Base-by-base conservation (phyloP, 2,797 vertebrate species). In the Parauchenoglanis punctatus region DNA sequence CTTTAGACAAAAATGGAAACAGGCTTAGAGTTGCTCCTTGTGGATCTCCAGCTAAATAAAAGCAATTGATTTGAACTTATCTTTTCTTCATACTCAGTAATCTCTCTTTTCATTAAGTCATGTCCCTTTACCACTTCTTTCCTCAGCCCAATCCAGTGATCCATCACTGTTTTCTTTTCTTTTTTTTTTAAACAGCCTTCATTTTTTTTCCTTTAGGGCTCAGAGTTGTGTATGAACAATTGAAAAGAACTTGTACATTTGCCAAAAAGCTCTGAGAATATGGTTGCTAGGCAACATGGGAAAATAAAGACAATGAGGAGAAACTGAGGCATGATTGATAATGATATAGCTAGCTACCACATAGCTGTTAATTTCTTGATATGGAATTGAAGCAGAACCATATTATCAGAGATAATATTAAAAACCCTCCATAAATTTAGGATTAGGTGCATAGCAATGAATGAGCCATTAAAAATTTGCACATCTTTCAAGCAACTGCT, bases 31-130 rank as follows among this genome's bases (percentile, higher is more conserved):
- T 68, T 70, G 58, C 82, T 84, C 89, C 90, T 86, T 67, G 25
- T 52, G 86, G 88, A 89, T 54, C 78, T 40, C 65, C 35, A 40
- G 68, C 61, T 76, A 83, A 56, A 86, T 49, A 82, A 68, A 78
- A 59, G 13, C 94, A 95, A 96, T 94, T 93, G 94, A 96, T 95
- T 93, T 70, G 70, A 76, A 85, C 52, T 46, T 44, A 7, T 80
- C 18, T 70, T 84, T 84, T 31, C 49, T 58, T 58, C 73, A n/a
- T 44, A 84, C 52, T 58, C 80, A 80, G 68, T 85, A 77, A 88
- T 87, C 35, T 49, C 17, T 46, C 52, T 58, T 80, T 83, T 86
- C 31, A 46, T 85, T 75, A 61, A 85, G 35, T 72, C 31, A 46
- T 75, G 35, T 72, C 31, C 56, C 25, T 76, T 61, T 61, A 46